Evolutionary conservation across 2,113 vertebrate species (phyloP), one percentile per base, ranked within the genome.

Genomic region (Campylomormyrus tamandua): DNA sequence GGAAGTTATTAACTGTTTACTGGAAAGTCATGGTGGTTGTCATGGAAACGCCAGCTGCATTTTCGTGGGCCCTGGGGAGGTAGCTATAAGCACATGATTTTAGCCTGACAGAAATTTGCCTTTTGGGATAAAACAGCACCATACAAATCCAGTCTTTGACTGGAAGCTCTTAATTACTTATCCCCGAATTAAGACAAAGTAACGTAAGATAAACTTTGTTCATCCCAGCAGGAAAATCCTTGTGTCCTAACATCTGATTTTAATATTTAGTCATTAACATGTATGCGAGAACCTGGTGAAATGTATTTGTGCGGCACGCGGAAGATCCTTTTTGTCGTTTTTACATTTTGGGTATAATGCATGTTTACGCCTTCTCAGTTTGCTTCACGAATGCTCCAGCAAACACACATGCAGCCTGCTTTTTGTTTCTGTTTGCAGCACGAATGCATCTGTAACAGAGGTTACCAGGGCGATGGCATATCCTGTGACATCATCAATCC

Each of bases 1-100:
- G 87, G 95, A 97, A 91, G 95, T 98, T 21, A 96, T 99, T 88
- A 96, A 97, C 94, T 99, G 98, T 91, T 90, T 94, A 92, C 91
- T 96, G 94, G 95, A 95, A 46, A 95, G 86, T 46, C 95, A 96
- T 77, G 97, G 98, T 1, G 96, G 95, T 91, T 99, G 98, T 90
- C 96, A 98, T 52, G n/a, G 90, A 2, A 93, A 97, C 0, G 98
- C 98, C 0, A 27, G 96, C 92, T 99, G 98, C 49, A 35, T 91
- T 39, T 95, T 96, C 45, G 90, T 97, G 0, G 98, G 97, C 1
- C 98, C 98, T 0, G 98, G 96, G 8, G 96, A 99, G 97, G 98
- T 99, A 94, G 35, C 17, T 74, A 45, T 62, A 13, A 88, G 53
- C 24, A 15, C 13, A 50, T 50, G 83, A 48, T 86, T 50, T 49